Conservation (phyloP, 1,140 invertebrate species). For the Macrosteles quadrilineatus region DNA sequence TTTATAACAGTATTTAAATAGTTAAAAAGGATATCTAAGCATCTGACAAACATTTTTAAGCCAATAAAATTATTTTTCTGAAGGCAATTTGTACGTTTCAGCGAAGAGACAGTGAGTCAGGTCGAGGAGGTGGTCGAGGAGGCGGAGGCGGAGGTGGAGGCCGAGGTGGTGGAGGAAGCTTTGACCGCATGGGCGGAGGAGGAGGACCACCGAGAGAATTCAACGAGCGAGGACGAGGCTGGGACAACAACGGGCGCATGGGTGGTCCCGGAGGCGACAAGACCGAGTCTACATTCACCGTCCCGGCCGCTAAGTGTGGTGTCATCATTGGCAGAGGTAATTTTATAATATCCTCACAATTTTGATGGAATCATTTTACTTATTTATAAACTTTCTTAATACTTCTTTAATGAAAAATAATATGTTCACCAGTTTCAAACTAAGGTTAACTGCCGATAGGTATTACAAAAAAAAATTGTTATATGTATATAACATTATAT, state of each 20-base stretch:
- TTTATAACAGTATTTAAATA: too few species aligned
- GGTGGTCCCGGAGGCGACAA: conserved; percentile 45
- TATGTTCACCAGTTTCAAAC: too few species aligned
- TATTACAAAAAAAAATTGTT: too few species aligned
- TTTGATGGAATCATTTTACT: conserved; percentile 26
- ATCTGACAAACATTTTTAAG: too few species aligned
- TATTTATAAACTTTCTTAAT: too few species aligned
- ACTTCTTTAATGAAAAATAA: too few species aligned
- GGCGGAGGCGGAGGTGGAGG: conserved; percentile 53
- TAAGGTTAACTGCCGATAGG: too few species aligned
- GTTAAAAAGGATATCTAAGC: too few species aligned
- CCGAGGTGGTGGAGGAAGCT: conserved; percentile 51
- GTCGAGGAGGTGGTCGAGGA: conserved; percentile 54
- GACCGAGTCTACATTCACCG: conserved; percentile 76
- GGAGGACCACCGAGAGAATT: conserved; percentile 53
- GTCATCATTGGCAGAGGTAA: conserved; percentile 92
- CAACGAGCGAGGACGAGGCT: conserved; percentile 54
- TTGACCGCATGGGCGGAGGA: conserved; percentile 50
- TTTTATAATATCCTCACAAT: conserved; percentile 29
- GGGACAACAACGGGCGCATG: conserved; percentile 50
- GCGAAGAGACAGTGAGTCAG: conserved; percentile 64
- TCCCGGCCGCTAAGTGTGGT: conserved; percentile 92
- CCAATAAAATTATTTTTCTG: too few species aligned
- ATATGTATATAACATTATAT: too few species aligned
- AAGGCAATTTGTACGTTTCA: too few species aligned